Conservation (phyloP, 2,113 vertebrate species). For the Anarhynchus alexandrinus region DNA sequence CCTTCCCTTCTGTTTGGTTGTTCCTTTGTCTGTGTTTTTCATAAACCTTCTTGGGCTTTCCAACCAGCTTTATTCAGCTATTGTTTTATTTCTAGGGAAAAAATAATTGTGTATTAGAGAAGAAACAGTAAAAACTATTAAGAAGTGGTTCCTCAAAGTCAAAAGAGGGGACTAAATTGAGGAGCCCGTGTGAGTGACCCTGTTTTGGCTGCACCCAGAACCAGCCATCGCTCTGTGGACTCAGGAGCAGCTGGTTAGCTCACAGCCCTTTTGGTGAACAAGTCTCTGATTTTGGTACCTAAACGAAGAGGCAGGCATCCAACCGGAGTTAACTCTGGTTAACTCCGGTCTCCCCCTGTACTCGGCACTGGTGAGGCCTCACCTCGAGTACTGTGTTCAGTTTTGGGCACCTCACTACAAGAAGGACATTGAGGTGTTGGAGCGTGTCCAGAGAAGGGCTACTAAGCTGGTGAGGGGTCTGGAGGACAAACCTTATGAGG, state of each 20-base stretch:
- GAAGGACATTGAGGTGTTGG: too few species aligned
- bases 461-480: too few species aligned
- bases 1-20: neutral
- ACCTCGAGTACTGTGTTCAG: too few species aligned
- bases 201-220: neutral
- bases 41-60: neutral
- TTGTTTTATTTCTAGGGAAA: neutral
- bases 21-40: neutral
- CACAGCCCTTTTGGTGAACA: neutral
- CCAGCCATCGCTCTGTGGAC: fast-evolving
- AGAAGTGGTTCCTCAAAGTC: neutral
- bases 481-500: too few species aligned
- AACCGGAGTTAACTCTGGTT: neutral
- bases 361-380: too few species aligned
- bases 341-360: too few species aligned
- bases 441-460: too few species aligned
- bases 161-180: neutral
- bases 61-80: neutral
- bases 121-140: neutral
- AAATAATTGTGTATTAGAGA: neutral
- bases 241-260: neutral
- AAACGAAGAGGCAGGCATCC: neutral
- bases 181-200: neutral
- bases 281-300: neutral
- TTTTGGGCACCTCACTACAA: too few species aligned